Conservation (phyloP, 2,113 vertebrate species). For the Equus przewalskii region DNA sequence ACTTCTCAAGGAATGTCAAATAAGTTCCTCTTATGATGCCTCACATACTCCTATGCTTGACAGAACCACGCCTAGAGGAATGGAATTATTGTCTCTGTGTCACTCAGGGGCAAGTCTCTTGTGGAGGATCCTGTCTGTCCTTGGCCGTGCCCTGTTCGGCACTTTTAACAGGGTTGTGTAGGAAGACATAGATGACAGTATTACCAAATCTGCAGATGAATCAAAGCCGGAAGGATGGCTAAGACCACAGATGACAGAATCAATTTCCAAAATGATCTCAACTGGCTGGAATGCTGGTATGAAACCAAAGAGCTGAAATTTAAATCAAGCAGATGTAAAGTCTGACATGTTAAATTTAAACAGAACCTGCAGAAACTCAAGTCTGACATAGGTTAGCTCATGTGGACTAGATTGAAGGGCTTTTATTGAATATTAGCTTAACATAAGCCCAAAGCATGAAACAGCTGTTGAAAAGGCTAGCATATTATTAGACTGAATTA, state of each 20-base stretch:
- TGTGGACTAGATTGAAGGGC: background rate
- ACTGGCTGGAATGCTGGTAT: background rate
- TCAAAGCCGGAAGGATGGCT: constrained; percentile 16
- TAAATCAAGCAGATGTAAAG: background rate
- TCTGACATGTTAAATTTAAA: background rate
- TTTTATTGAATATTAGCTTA: constrained; percentile 34
- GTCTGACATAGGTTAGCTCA: background rate
- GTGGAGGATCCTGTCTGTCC: background rate
- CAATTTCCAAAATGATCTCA: constrained; percentile 53
- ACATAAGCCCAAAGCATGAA: constrained; percentile 22
- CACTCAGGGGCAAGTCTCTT: constrained; percentile 8
- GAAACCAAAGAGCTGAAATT: constrained; percentile 50
- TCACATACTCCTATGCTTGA: background rate
- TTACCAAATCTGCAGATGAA: constrained; percentile 45
- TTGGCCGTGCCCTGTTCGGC: background rate
- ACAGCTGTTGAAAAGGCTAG: background rate
- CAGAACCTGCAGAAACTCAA: constrained; percentile 11
- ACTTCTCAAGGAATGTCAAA: background rate
- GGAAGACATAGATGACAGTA: constrained; percentile 51
- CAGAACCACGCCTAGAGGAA: background rate
- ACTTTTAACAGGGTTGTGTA: constrained; percentile 3
- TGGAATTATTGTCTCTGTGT: background rate
- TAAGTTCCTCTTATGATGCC: background rate
- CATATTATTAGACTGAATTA: constrained; percentile 5
- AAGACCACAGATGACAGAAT: constrained; percentile 4